Evolutionary conservation across 2,888 invertebrate genomes (phyloP), one percentile per base, ranked within the genome.

Genomic region (Drosophila mettleri): DNA sequence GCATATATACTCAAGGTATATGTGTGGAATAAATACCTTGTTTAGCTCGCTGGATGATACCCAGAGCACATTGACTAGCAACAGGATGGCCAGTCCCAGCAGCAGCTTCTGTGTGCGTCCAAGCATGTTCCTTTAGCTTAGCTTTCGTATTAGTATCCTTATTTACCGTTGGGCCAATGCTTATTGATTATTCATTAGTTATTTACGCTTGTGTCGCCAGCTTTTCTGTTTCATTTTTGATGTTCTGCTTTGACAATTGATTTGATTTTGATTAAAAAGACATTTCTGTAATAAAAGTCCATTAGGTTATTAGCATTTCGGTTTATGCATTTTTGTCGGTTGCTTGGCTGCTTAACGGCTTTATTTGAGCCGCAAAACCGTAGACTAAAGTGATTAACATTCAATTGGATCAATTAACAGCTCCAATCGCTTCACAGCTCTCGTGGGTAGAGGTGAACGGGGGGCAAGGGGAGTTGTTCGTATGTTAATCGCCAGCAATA

Each of bases 51-150:
- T 97, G 52, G 98, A 98, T 57, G 97, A 95, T 57, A 99, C 98
- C 98, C 99, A 99, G 88, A 99, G 95, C 64, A 98, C 93, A 93
- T 98, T 98, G 79, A 99, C 98, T 87, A 98, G 93, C 78, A 99
- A 92, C 72, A 99, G 93, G 83, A 99, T 94, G 88, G 97, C 94
- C 79, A 98, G 93, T 86, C 99, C 99, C 87, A 98, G 93, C 69
- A 96, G 93, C 84, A 98, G 94, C 90, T 95, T 94, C 93, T 95
- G 95, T 60, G 94, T 94, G 93, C 94, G 94, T 83, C 94, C 94
- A 46, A 91, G 86, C 92, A 92, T 91, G 63, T 69, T 86, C 55
- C 38, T 38, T 36, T 48, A 49, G 59, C 60, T 36, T 20, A 53
- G 38, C 58, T 60, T 58, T 29, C 29, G 34, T 34, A 29, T 12